Evolutionary conservation across 2,797 vertebrate species (phyloP).

Genomic region (Apogon talboti): DNA sequence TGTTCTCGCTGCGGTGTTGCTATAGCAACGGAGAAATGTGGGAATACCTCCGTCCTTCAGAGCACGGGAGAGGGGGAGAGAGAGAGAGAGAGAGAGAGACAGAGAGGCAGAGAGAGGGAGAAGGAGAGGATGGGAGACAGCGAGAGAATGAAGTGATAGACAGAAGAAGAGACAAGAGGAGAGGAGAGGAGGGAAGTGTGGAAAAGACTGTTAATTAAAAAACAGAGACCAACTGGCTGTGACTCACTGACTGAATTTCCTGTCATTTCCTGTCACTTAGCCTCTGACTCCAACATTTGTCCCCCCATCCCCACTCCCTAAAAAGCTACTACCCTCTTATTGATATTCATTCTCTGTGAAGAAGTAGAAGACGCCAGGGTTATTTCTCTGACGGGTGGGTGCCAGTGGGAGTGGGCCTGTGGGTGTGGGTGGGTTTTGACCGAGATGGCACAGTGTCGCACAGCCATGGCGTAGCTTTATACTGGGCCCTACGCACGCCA

Average conservation of each 20-base stretch:
- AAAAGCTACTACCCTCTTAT: constrained; percentile 63
- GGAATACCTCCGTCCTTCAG: constrained; percentile 89
- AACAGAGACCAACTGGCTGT: constrained; percentile 53
- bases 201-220: constrained; percentile 75
- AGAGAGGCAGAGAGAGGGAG: constrained; percentile 37
- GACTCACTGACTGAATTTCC: constrained; percentile 67
- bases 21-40: constrained; percentile 88
- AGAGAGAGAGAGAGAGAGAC: neutral
- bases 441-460: constrained; percentile 56
- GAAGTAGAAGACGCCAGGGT: constrained; percentile 58
- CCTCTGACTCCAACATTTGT: constrained; percentile 57
- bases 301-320: constrained; percentile 27
- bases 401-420: constrained; percentile 34
- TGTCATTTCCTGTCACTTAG: constrained; percentile 70
- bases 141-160: constrained; percentile 42
- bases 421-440: constrained; percentile 43
- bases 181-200: constrained; percentile 27
- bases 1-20: constrained; percentile 85
- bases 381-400: constrained; percentile 49
- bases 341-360: constrained; percentile 67
- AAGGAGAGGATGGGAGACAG: constrained; percentile 54
- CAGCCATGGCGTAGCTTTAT: constrained; percentile 62
- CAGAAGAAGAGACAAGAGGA: constrained; percentile 32
- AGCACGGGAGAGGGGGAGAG: constrained; percentile 45
- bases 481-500: constrained; percentile 67